Conservation (phyloP, 2,797 vertebrate genomes). For the Halcyon leucocephala region DNA sequence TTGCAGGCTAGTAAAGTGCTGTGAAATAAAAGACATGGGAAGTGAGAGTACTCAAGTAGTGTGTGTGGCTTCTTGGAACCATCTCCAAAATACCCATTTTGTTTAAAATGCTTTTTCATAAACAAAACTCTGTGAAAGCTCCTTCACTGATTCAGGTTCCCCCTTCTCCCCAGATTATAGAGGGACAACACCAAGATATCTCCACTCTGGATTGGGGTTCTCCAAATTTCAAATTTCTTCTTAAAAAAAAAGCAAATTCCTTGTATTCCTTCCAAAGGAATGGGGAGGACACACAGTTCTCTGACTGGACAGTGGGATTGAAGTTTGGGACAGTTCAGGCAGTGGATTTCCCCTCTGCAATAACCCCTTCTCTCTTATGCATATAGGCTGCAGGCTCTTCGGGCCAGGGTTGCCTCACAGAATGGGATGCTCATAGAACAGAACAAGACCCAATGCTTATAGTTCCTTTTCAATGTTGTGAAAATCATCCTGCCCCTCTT, state of each 20-base stretch:
- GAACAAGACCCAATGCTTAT: accelerated
- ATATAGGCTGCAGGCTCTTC: neutral
- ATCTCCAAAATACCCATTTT: neutral
- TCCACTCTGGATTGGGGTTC: neutral
- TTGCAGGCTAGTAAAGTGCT: neutral
- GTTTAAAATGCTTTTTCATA: neutral
- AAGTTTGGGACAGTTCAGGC: neutral
- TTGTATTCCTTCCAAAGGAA: neutral
- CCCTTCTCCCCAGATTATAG: neutral
- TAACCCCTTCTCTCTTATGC: neutral
- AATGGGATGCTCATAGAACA: neutral
- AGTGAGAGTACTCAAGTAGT: neutral
- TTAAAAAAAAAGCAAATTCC: neutral
- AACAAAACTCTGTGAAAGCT: neutral
- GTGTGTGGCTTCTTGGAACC: neutral
- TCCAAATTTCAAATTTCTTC: neutral
- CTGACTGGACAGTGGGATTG: neutral
- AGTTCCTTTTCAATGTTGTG: neutral
- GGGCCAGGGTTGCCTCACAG: neutral
- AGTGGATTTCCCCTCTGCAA: neutral
- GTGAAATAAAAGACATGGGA: neutral
- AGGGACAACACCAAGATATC: neutral
- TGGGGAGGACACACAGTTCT: neutral
- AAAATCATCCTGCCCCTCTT: neutral
- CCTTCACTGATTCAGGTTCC: neutral